Percentiles rank a stretch among this genome's conserved stretches.
phyloP scores from a whole-genome alignment of 1,140 invertebrate genomes.

The Onthophagus taurus region DNA sequence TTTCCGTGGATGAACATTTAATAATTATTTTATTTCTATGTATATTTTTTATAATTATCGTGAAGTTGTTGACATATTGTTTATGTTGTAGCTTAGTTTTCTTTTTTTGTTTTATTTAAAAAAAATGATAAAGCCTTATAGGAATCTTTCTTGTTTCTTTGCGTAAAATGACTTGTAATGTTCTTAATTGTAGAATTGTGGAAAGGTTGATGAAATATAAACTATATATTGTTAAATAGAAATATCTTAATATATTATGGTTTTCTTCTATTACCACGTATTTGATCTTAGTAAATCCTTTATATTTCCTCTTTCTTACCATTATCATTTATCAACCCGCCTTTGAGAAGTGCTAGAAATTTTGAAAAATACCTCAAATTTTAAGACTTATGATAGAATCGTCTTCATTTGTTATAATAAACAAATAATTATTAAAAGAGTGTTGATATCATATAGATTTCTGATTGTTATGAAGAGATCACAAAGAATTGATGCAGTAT shows the following conservation, averaged over 20 bases:
- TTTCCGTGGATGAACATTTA: conserved; percentile 33
- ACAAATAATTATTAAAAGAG: too few relatives aligned
- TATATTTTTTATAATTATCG: conserved; percentile 29
- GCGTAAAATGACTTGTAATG: conserved; percentile 37
- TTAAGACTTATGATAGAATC: too few relatives aligned
- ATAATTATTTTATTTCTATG: conserved; percentile 27
- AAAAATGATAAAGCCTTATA: conserved; percentile 30
- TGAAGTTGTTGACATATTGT: conserved; percentile 36
- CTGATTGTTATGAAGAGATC: too few relatives aligned
- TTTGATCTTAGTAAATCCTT: too few relatives aligned
- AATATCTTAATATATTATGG: conserved; percentile 36
- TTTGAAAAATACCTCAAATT: too few relatives aligned
- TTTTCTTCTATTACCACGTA: conserved; percentile 13
- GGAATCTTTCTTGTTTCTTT: conserved; percentile 33
- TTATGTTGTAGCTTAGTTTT: conserved; percentile 35
- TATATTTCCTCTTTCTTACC: too few relatives aligned
- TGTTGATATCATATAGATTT: too few relatives aligned
- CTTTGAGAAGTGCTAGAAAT: too few relatives aligned
- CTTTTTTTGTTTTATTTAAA: conserved; percentile 31
- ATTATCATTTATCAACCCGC: too few relatives aligned
- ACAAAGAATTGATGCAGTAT: too few relatives aligned
- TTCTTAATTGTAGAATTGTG: conserved; percentile 41
- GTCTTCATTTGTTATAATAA: too few relatives aligned
- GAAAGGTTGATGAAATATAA: conserved; percentile 39
- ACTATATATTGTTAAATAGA: conserved; percentile 41